Evolutionary conservation across 1,140 invertebrate species (phyloP), one percentile per base, ranked within the genome.

Genomic region (Sogatella furcifera): DNA sequence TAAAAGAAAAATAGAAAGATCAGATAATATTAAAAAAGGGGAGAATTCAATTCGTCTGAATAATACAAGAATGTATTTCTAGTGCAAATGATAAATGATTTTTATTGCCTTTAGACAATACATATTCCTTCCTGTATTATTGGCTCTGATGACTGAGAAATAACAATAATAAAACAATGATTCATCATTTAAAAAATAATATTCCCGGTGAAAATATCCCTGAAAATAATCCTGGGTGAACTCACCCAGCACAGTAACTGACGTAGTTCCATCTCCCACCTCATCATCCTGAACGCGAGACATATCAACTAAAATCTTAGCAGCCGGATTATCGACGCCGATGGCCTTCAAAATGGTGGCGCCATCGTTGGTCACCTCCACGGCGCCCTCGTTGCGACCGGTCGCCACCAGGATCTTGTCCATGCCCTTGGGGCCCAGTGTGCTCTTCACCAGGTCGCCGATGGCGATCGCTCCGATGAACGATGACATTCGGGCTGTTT

Each of bases 211-310:
- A n/a, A n/a, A n/a, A n/a, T n/a, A n/a, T n/a, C n/a, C n/a, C n/a
- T n/a, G n/a, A n/a, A n/a, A n/a, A n/a, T n/a, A n/a, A n/a, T n/a
- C n/a, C n/a, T n/a, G n/a, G n/a, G n/a, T 54, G 53, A 59, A 71
- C 65, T 64, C 77, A 87, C 85, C 84, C 57, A 99, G 76, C 19
- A 99, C 96, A 57, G 95, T 95, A 0, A 99, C 97, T 17, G 95
- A 98, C 38, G 97, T 99, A 43, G 97, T 99, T 28, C 97, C 97
- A 84, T 99, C 97, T 55, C 97, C 97, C 67, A 99, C 97, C 84
- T 99, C 97, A 76, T 97, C 94, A 79, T 99, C 97, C 74, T 99
- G 97, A 9, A 96, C 93, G 77, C 92, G 92, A 2, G 95, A 96
- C 83, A 99, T 98, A 66, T 99, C 94, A 17, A 99, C 94, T 28